A percentile compares a stretch with the other conserved stretches of the same genome.
phyloP scores from a whole-genome alignment of 2,888 invertebrate species.

The Xylophagus ater region DNA sequence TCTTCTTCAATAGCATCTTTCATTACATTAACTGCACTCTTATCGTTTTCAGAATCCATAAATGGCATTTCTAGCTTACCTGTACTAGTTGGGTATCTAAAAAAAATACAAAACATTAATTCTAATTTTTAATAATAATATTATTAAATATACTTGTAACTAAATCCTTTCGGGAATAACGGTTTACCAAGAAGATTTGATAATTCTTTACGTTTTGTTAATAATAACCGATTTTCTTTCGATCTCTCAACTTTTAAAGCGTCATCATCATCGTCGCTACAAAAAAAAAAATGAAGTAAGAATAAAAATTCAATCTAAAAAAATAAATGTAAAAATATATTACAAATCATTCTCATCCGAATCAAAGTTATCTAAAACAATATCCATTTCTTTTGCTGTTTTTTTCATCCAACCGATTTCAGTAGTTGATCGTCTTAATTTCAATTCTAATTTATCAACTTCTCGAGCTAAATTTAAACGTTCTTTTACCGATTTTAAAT shows the following conservation, averaged over 20 bases:
- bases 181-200: slow-evolving; percentile 45
- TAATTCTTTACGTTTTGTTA: slow-evolving; percentile 44
- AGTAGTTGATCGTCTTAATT: slow-evolving; percentile 48
- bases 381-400: slow-evolving; percentile 82
- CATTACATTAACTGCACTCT: slow-evolving; percentile 45
- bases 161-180: slow-evolving; percentile 57
- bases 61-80: slow-evolving; percentile 27
- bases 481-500: slow-evolving; percentile 52
- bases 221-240: slow-evolving; percentile 37
- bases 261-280: slow-evolving; percentile 34
- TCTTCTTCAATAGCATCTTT: slow-evolving; percentile 41
- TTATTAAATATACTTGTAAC: slow-evolving; percentile 36
- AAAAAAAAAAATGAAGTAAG: slow-evolving; percentile 14
- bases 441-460: slow-evolving; percentile 65
- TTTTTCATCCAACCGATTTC: slow-evolving; percentile 77
- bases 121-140: slow-evolving; percentile 7
- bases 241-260: slow-evolving; percentile 27
- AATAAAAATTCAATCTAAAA: background rate
- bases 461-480: slow-evolving; percentile 67
- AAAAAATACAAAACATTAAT: background rate
- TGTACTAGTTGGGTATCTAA: slow-evolving; percentile 38
- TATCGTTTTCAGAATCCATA: slow-evolving; percentile 22
- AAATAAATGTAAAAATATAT: slow-evolving; percentile 1
- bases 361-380: slow-evolving; percentile 62
- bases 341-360: slow-evolving; percentile 5